phyloP scores from a whole-genome alignment of 2,888 invertebrate genomes.

The Leistus spinibarbis region DNA sequence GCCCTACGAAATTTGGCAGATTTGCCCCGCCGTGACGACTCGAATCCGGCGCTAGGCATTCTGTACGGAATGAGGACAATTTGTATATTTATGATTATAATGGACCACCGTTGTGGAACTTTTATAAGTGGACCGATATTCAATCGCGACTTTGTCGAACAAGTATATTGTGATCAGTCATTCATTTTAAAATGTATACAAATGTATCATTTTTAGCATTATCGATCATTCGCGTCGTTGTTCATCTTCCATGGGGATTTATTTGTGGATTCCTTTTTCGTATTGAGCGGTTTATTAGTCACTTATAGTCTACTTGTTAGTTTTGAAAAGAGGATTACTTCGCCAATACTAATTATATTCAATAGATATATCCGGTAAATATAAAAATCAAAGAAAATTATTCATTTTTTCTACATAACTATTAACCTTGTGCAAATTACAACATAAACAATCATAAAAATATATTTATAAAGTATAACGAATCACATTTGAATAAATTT shows the following conservation, averaged over 20 bases:
- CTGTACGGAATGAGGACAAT: slow-evolving; percentile 66
- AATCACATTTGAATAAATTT: not conserved
- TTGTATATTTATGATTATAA: slow-evolving; percentile 63
- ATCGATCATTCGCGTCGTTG: slow-evolving; percentile 53
- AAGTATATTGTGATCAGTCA: slow-evolving; percentile 53
- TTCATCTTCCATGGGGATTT: slow-evolving; percentile 66
- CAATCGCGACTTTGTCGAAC: slow-evolving; percentile 62
- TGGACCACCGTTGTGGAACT: slow-evolving; percentile 64
- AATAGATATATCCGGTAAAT: slow-evolving; percentile 68
- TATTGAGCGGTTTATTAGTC: slow-evolving; percentile 66
- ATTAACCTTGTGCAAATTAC: not conserved
- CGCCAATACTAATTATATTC: slow-evolving; percentile 61
- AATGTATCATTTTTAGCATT: slow-evolving; percentile 50
- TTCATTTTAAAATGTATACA: slow-evolving; percentile 20
- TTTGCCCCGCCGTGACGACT: slow-evolving; percentile 56
- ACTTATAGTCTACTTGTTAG: slow-evolving; percentile 58
- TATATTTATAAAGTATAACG: too few species aligned
- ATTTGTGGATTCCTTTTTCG: slow-evolving; percentile 69
- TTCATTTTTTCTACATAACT: too few species aligned
- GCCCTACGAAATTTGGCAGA: slow-evolving; percentile 52
- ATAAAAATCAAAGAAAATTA: too few species aligned
- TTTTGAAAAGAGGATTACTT: slow-evolving; percentile 56
- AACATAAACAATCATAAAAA: not conserved
- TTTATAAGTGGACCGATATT: slow-evolving; percentile 62
- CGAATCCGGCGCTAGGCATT: slow-evolving; percentile 57